These are phyloP conservation scores for Perizoma flavofasciatum DNA, from an alignment of 2,888 invertebrate species.

Conservation along the genomic window DNA sequence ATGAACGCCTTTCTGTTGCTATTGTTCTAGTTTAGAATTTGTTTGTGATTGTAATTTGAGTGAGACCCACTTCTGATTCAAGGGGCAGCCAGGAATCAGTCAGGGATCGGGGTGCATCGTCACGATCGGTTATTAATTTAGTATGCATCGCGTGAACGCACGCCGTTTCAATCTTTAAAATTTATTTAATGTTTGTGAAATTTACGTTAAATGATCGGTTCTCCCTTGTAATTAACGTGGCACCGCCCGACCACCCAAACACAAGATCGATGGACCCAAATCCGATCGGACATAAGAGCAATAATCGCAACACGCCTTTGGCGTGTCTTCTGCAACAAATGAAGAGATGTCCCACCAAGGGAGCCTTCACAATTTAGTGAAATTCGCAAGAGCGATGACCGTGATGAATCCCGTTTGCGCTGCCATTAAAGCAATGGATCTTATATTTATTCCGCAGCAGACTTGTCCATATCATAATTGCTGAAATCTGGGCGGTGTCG, in stretches of 20 bases:
- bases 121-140: conserved; percentile 64
- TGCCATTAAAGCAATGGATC: conserved; percentile 67
- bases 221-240: conserved; percentile 76
- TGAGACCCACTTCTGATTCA: conserved; percentile 12
- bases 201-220: conserved; percentile 76
- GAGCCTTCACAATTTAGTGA: conserved; percentile 55
- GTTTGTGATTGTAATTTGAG: conserved; percentile 44
- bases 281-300: conserved; percentile 65
- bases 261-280: conserved; percentile 70
- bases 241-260: conserved; percentile 72
- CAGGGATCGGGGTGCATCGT: conserved; percentile 36
- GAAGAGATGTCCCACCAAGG: conserved; percentile 59
- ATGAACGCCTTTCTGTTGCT: conserved; percentile 70
- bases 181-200: conserved; percentile 79
- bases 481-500: conserved; percentile 49
- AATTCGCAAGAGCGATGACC: conserved; percentile 59
- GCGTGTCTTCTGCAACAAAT: conserved; percentile 65
- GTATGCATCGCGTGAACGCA: conserved; percentile 74
- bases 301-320: conserved; percentile 67
- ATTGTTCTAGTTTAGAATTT: conserved; percentile 71
- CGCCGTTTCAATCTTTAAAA: conserved; percentile 69
- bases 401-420: conserved; percentile 65
- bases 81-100: conserved; percentile 23
- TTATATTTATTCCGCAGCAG: conserved; percentile 41
- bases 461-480: conserved; percentile 34